Base-by-base conservation (phyloP, 2,113 vertebrate species). In the Pangasianodon gigas region DNA sequence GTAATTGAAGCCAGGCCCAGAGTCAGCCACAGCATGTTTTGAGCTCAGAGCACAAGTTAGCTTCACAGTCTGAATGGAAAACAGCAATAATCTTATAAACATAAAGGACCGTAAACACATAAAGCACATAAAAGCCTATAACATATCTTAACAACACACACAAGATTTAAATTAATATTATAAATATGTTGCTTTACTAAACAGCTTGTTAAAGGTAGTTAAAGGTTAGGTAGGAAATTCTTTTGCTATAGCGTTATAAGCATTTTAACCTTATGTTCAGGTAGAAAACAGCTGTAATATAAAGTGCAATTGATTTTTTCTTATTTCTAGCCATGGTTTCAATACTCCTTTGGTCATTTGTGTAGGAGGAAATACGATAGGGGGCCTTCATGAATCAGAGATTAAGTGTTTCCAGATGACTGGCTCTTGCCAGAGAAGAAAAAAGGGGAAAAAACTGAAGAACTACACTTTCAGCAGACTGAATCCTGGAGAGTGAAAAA, bases 321-420 rank as follows among this genome's bases (percentile, higher is more conserved):
- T 90, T 91, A 56, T 90, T 91, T 91, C 85, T 93, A 90, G 91
- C 86, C 92, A 92, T 75, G 46, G 48, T 94, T 94, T 93, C 90
- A 93, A 88, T 92, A 93, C 92, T 90, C 91, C 93, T 92, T 90
- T 91, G 92, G 93, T 94, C 92, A 92, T 95, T 94, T 93, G 93
- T 92, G 93, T 93, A 91, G 91, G 93, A 91, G 94, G 95, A 96
- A 96, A 96, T 94, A 92, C 90, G 90, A 96, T 94, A 94, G 94
- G 92, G 93, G 93, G 93, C 93, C 93, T 94, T 94, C 89, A 90
- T 95, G 95, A 95, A 96, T 95, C 94, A 95, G 93, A 89, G 93
- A 92, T 52, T 95, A 96, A 96, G 94, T 95, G 95, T 93, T 96
- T 96, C 96, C 96, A 96, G 96, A 96, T 96, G 96, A 95, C 91